These are phyloP conservation scores for Gambelia wislizenii DNA, from an alignment of 2,797 vertebrate species.

Conservation along the genomic window DNA sequence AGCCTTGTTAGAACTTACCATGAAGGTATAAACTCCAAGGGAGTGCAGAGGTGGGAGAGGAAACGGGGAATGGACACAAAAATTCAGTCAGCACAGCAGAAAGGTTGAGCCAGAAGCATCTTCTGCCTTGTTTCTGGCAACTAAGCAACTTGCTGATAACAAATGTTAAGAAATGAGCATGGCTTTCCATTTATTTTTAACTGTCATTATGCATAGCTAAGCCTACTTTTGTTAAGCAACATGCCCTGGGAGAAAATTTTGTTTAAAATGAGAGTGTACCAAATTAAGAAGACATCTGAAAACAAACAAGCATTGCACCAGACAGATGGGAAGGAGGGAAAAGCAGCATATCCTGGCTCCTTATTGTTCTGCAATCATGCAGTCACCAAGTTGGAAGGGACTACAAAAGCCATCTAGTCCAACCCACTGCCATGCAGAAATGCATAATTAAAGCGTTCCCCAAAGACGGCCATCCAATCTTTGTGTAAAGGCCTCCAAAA, in stretches of 20 bases:
- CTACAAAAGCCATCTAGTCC: no score
- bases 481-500: no score
- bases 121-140: constrained; percentile 21
- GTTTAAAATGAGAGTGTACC: neutral
- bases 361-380: neutral
- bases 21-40: neutral
- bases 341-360: neutral
- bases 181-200: neutral
- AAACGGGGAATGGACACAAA: neutral
- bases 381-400: no score
- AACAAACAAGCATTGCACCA: neutral
- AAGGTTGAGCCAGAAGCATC: neutral
- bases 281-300: neutral
- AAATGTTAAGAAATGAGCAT: neutral
- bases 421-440: no score
- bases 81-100: neutral
- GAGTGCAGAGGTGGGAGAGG: neutral
- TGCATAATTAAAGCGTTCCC: no score
- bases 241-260: neutral
- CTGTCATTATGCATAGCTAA: neutral
- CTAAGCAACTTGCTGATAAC: neutral
- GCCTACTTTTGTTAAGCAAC: neutral
- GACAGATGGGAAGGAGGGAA: neutral
- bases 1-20: neutral
- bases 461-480: no score